A percentile compares a stretch with the other conserved stretches of the same genome.
These are phyloP conservation scores for Sinocyclocheilus anshuiensis DNA, from an alignment of 2,113 vertebrate species.

Conservation along the genomic window DNA sequence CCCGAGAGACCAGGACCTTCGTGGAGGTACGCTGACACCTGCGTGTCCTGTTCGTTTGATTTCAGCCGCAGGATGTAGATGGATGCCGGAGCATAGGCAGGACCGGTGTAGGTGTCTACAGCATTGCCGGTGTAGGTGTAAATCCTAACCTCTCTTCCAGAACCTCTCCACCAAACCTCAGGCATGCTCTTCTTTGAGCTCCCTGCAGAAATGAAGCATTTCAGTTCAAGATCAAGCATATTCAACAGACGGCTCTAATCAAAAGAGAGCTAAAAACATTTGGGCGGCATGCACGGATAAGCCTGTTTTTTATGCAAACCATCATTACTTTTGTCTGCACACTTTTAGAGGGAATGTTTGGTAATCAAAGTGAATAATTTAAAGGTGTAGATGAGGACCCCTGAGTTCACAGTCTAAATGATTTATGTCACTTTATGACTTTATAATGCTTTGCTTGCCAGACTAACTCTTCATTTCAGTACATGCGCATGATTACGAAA, in stretches of 20 bases:
- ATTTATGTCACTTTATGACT: conserved; percentile 72
- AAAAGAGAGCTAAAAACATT: conserved; percentile 26
- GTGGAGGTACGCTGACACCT: conserved; percentile 77
- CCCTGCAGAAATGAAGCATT: conserved; percentile 64
- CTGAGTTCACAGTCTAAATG: conserved; percentile 66
- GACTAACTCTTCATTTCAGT: conserved; percentile 15
- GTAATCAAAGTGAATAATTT: conserved; percentile 77
- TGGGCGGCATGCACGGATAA: not conserved
- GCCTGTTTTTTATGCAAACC: conserved; percentile 9
- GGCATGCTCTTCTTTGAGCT: conserved; percentile 74
- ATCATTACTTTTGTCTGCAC: conserved; percentile 30
- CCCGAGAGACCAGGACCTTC: conserved; percentile 72
- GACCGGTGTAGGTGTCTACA: conserved; percentile 79
- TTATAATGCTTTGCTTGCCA: conserved; percentile 59
- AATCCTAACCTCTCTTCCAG: conserved; percentile 73
- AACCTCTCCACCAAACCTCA: conserved; percentile 76
- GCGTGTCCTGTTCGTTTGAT: conserved; percentile 78
- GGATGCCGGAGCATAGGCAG: conserved; percentile 69
- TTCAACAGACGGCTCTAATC: conserved; percentile 24
- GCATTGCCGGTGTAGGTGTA: conserved; percentile 81
- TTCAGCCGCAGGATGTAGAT: conserved; percentile 82
- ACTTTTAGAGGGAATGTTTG: conserved; percentile 65
- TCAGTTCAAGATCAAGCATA: conserved; percentile 20
- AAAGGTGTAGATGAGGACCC: conserved; percentile 59
- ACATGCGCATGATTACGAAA: not conserved